Conservation (phyloP, 2,888 invertebrate species). For the Adineta ricciae region DNA sequence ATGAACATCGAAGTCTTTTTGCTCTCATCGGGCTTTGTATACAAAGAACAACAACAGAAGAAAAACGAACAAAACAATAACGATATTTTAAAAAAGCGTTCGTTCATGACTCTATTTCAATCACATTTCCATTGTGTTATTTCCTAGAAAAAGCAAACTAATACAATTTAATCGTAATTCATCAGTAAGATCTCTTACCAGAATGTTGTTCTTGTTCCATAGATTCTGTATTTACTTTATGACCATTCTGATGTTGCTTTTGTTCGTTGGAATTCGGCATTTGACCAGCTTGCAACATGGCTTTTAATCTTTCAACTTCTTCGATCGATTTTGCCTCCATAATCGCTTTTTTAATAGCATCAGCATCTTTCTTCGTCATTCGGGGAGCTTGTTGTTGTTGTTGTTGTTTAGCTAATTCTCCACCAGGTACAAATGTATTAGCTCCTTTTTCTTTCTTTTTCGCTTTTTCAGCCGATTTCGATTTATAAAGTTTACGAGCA, state of each 20-base stretch:
- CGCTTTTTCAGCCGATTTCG: neutral
- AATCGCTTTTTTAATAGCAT: conserved; percentile 32
- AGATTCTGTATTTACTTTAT: neutral
- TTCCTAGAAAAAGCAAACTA: neutral
- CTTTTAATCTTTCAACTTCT: conserved; percentile 31
- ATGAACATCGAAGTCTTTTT: neutral
- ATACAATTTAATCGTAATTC: neutral
- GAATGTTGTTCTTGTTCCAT: conserved; percentile 12
- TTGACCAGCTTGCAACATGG: conserved; percentile 30
- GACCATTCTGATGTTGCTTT: neutral
- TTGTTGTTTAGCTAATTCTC: conserved; percentile 23
- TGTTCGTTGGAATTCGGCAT: conserved; percentile 2
- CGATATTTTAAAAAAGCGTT: neutral
- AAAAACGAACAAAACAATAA: neutral
- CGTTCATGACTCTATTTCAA: neutral
- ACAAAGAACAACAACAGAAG: neutral
- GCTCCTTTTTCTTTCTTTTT: conserved; percentile 25
- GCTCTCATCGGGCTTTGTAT: neutral
- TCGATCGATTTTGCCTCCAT: conserved; percentile 32
- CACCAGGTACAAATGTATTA: conserved; percentile 32
- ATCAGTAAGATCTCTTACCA: neutral
- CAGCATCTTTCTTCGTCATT: conserved; percentile 29
- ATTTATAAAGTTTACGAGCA: conserved; percentile 25
- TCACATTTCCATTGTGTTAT: neutral
- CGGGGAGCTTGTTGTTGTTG: conserved; percentile 12